Evolutionary conservation across 35 echinoderm and acorn worm genomes (phyloP).

Genomic region (Anneissia japonica): DNA sequence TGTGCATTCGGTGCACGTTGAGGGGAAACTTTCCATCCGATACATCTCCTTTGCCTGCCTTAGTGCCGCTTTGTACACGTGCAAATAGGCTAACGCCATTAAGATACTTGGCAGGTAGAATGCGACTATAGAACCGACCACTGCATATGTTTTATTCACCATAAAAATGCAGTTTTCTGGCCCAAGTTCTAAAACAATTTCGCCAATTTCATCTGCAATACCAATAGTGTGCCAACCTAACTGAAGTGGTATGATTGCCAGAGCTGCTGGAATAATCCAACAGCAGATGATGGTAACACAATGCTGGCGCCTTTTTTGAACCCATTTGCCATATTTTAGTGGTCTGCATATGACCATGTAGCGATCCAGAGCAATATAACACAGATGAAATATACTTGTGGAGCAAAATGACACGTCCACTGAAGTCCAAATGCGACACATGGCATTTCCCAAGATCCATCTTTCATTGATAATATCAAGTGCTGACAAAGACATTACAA

Average conservation of each 20-base stretch:
- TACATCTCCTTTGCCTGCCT: neutral
- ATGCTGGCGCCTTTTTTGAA: neutral
- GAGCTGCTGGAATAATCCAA: neutral
- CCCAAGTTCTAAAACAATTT: neutral
- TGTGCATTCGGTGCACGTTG: neutral
- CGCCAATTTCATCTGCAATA: neutral
- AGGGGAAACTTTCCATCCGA: neutral
- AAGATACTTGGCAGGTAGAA: constrained; percentile 17
- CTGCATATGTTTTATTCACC: constrained; percentile 10
- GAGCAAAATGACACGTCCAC: neutral
- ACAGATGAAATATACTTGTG: neutral
- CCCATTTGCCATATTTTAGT: neutral
- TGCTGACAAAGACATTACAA: neutral
- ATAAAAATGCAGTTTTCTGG: neutral
- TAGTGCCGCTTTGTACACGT: neutral
- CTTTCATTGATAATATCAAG: neutral
- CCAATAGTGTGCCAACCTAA: neutral
- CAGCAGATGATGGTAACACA: neutral
- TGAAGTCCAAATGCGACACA: neutral
- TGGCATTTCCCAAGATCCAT: neutral
- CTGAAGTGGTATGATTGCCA: neutral
- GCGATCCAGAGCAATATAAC: neutral
- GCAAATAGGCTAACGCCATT: constrained; percentile 5
- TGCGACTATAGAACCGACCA: neutral
- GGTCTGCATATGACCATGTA: neutral